A percentile compares a stretch with the other conserved stretches of the same genome.
These are phyloP conservation scores for Scalopus aquaticus DNA, from an alignment of 2,113 vertebrate species.

Conservation along the genomic window DNA sequence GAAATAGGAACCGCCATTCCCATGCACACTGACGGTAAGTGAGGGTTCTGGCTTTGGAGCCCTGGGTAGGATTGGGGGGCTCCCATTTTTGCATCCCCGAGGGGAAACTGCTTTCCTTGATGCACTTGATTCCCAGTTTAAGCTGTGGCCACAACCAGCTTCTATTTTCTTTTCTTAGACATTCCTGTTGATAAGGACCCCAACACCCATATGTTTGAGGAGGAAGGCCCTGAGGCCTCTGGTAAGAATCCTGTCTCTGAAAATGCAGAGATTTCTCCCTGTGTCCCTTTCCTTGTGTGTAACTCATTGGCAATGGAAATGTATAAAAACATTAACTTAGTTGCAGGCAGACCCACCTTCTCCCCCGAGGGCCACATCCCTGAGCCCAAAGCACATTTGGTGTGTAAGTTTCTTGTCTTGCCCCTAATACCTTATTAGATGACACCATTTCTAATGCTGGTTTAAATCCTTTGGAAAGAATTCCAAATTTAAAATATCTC, in stretches of 20 bases:
- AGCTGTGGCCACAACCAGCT: not conserved
- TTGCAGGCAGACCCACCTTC: not conserved
- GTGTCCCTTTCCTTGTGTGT: not conserved
- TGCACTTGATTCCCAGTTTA: not conserved
- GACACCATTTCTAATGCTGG: not conserved
- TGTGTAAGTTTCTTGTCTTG: slow-evolving; percentile 33
- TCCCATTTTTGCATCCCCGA: not conserved
- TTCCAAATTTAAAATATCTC: not conserved
- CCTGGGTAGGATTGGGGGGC: not conserved
- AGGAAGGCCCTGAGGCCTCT: not conserved
- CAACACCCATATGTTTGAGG: no score
- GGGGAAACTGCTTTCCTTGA: not conserved
- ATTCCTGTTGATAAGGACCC: not conserved
- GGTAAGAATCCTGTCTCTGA: not conserved
- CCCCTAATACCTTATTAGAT: not conserved
- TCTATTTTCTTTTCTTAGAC: not conserved
- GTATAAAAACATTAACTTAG: not conserved
- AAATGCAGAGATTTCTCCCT: not conserved
- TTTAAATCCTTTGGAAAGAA: not conserved
- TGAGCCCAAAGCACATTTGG: not conserved
- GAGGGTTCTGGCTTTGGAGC: not conserved
- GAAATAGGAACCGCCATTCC: not conserved
- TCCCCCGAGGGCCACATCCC: accelerated
- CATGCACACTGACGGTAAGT: not conserved
- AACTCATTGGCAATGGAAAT: not conserved